Evolutionary conservation across 2,888 invertebrate genomes (phyloP).

Genomic region (Deroplatys truncata): DNA sequence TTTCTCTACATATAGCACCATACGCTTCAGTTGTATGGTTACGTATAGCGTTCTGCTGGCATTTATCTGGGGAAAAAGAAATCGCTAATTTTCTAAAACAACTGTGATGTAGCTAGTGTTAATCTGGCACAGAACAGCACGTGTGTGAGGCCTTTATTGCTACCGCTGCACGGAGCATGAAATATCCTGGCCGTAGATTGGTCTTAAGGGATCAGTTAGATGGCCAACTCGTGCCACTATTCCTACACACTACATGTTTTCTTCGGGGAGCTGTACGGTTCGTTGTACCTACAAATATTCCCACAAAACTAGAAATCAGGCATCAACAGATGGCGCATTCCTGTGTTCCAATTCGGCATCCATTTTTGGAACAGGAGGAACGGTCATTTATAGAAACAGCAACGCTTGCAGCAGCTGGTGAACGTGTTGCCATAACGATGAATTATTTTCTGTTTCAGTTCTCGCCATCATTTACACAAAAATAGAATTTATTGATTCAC

Average conservation of each 20-base stretch:
- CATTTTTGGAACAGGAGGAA: not conserved
- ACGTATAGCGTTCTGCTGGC: no score
- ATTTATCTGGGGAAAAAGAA: no score
- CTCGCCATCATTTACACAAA: no score
- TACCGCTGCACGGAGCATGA: not conserved
- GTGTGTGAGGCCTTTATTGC: not conserved
- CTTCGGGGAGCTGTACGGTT: not conserved
- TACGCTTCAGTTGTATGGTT: no score
- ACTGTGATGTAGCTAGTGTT: no score
- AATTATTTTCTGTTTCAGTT: no score
- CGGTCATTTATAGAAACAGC: not conserved
- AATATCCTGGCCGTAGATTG: not conserved
- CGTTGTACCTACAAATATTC: not conserved
- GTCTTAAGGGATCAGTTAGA: not conserved
- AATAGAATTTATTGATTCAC: no score
- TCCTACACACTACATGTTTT: not conserved
- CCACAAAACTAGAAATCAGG: not conserved
- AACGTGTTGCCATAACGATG: no score
- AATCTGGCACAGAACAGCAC: no score
- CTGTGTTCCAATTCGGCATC: not conserved
- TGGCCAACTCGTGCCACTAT: not conserved
- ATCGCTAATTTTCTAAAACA: no score
- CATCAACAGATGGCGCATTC: not conserved
- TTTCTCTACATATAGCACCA: no score
- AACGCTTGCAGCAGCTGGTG: not conserved